Base-by-base conservation (phyloP, 2,113 vertebrate genomes). In the Pseudonaja textilis region DNA sequence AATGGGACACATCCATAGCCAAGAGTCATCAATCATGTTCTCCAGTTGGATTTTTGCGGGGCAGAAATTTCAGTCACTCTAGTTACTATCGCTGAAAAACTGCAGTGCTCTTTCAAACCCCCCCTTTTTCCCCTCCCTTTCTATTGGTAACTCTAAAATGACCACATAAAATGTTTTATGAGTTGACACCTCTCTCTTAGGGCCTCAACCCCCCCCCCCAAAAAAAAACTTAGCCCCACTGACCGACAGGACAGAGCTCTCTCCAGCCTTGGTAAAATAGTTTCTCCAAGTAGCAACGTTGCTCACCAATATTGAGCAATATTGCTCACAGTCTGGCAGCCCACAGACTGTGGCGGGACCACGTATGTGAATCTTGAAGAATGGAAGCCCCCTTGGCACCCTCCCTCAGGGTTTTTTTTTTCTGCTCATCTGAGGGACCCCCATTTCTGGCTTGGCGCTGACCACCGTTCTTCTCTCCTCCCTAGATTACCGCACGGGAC, bases 401-500 rank as follows among this genome's bases (percentile, higher is more conserved):
- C 18, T 22, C 18, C 14, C 16, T 18, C 0, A 1, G 6, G 18
- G n/a, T 1, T 2, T 26, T 25, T 47, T n/a, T 59, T 20, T 2
- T 2, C 69, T 39, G 1, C 18, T 20, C 69, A 20, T 8, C 18
- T 16, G 5, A 39, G 69, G 7, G 34, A 81, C 6, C 69, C 34
- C 69, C 18, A 22, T 81, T 22, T 39, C 34, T 39, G 5, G 47
- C 47, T 8, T 9, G 69, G 69, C 5, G 8, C 69, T 81, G 34
- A 39, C 69, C 34, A 7, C 34, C 69, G 0, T 39, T 34, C 50
- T 54, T 45, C 89, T n/a, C 45, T 95, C 12, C 25, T 52, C 69
- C 91, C 50, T 97, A 99, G 99, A 99, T 97, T 99, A 99, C 94
- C 98, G 99, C 90, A 99, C 99, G 0, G 99, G 99, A 23, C 99